Evolutionary conservation across 1,140 invertebrate genomes (phyloP).

Genomic region (Planococcus citri): DNA sequence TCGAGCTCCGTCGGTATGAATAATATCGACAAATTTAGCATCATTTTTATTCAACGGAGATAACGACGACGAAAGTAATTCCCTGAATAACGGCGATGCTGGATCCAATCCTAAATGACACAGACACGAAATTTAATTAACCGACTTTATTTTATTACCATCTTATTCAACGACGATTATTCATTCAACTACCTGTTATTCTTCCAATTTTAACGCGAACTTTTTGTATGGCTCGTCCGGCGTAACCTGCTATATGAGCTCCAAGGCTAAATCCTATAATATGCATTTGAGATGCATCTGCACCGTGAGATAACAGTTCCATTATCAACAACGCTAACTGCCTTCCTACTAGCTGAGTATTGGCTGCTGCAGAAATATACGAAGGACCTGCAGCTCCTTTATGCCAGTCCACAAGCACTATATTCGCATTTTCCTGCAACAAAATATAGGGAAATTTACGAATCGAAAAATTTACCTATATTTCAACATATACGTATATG

Average conservation of each 20-base stretch:
- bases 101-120: slow-evolving; percentile 47
- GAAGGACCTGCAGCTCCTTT: slow-evolving; percentile 38
- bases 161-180: background rate
- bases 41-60: slow-evolving; percentile 34
- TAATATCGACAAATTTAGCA: slow-evolving; percentile 39
- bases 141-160: no score
- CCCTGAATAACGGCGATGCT: slow-evolving; percentile 51
- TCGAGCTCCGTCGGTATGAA: slow-evolving; percentile 38
- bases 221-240: slow-evolving; percentile 47
- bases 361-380: slow-evolving; percentile 47
- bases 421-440: slow-evolving; percentile 38
- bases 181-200: slow-evolving; percentile 43
- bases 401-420: slow-evolving; percentile 41
- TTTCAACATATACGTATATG: slow-evolving; percentile 8
- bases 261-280: slow-evolving; percentile 66
- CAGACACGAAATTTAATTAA: no score
- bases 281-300: slow-evolving; percentile 41
- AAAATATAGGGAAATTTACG: slow-evolving; percentile 24
- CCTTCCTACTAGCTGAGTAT: slow-evolving; percentile 49
- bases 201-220: slow-evolving; percentile 45
- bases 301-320: slow-evolving; percentile 35
- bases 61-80: slow-evolving; percentile 36
- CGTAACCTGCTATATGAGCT: slow-evolving; percentile 59
- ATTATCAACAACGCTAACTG: slow-evolving; percentile 41
- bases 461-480: background rate